These are phyloP conservation scores for Thalassophryne amazonica DNA, from an alignment of 2,797 vertebrate species.

Conservation along the genomic window DNA sequence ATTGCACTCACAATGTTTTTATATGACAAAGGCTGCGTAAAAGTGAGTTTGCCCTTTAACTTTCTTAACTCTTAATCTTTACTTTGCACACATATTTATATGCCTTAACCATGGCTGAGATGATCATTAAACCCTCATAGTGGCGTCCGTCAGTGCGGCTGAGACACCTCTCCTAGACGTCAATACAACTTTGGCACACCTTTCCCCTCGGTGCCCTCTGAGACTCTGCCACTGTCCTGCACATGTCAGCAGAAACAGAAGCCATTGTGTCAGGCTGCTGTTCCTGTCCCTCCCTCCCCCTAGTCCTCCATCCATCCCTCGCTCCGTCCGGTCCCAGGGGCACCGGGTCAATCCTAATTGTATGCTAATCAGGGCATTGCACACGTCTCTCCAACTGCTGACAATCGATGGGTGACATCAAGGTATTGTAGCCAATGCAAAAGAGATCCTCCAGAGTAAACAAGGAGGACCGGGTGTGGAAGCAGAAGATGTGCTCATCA, in stretches of 20 bases:
- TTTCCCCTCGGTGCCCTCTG: constrained; percentile 63
- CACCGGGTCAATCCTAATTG: constrained; percentile 77
- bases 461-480: constrained; percentile 54
- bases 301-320: constrained; percentile 50
- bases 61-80: too few species aligned
- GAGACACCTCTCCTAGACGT: constrained; percentile 66
- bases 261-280: constrained; percentile 62
- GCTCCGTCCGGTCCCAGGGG: constrained; percentile 63
- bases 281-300: constrained; percentile 17
- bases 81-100: constrained; percentile 10
- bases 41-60: too few species aligned
- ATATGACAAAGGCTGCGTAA: too few species aligned
- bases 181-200: constrained; percentile 75
- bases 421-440: constrained; percentile 70
- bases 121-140: constrained; percentile 63
- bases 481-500: constrained; percentile 33
- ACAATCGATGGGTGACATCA: constrained; percentile 74
- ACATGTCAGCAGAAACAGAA: constrained; percentile 74
- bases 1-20: too few species aligned
- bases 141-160: constrained; percentile 52
- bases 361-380: constrained; percentile 76
- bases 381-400: constrained; percentile 70
- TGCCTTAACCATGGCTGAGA: constrained; percentile 21
- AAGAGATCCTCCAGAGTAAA: constrained; percentile 65
- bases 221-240: constrained; percentile 64